Percentiles rank a stretch among this genome's conserved stretches.
phyloP scores from a whole-genome alignment of 1,140 invertebrate genomes.

The Orussus abietinus region DNA sequence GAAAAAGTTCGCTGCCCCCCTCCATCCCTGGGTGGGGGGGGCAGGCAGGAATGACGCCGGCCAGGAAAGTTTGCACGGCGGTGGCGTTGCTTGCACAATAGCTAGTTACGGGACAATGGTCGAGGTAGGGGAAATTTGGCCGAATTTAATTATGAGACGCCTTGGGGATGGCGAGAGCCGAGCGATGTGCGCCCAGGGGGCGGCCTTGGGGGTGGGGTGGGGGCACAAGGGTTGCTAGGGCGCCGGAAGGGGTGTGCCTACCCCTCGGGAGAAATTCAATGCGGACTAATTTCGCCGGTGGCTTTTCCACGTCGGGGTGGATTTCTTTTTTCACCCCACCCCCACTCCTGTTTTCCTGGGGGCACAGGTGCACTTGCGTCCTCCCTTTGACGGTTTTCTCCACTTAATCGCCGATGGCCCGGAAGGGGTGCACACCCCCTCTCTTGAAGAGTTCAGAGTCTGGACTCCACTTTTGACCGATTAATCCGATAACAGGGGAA shows the following conservation, averaged over 20 bases:
- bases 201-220: constrained; percentile 21
- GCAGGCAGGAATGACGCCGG: too few species aligned
- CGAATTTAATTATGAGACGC: constrained; percentile 55
- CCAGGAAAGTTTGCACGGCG: constrained; percentile 40
- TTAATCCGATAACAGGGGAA: too few species aligned
- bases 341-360: too few species aligned
- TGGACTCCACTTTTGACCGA: too few species aligned
- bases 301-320: constrained; percentile 27
- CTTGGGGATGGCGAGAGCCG: constrained; percentile 44
- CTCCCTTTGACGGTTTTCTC: too few species aligned
- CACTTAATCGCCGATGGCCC: too few species aligned
- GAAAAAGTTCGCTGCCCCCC: too few species aligned
- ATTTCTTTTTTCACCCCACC: too few species aligned
- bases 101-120: constrained; percentile 53
- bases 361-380: too few species aligned
- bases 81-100: constrained; percentile 45
- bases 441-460: too few species aligned
- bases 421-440: too few species aligned
- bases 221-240: constrained; percentile 8
- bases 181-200: constrained; percentile 21
- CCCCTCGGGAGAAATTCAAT: constrained; percentile 50
- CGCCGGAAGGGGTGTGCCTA: constrained; percentile 2
- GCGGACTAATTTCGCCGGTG: constrained; percentile 50
- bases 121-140: constrained; percentile 46
- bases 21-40: too few species aligned